Percentiles rank a stretch among this genome's conserved stretches.
phyloP scores from a whole-genome alignment of 2,888 invertebrate species.

The Hyposoter didymator region DNA sequence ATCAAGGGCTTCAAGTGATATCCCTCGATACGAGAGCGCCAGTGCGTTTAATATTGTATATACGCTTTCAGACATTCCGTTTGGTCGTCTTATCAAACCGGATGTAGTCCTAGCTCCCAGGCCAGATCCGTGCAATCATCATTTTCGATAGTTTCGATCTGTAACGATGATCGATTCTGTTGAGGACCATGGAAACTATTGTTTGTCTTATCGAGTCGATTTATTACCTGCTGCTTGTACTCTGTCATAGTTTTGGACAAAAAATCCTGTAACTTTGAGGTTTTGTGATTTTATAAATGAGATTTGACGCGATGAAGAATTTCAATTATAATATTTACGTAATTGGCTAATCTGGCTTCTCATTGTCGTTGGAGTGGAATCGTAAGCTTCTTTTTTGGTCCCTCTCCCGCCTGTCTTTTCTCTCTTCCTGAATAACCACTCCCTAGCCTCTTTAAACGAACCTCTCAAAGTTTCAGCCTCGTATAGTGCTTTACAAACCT shows the following conservation, averaged over 20 bases:
- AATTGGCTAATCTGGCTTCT: background rate
- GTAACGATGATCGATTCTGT: background rate
- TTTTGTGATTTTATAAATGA: background rate
- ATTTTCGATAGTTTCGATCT: background rate
- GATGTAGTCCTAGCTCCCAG: background rate
- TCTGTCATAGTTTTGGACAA: background rate
- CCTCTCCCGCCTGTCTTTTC: conserved; percentile 52
- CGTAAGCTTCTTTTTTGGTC: conserved; percentile 62
- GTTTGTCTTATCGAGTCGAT: background rate
- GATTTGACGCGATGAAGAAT: background rate
- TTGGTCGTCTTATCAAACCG: background rate
- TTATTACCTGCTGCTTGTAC: background rate
- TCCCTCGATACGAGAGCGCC: background rate
- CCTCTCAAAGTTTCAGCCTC: conserved; percentile 58
- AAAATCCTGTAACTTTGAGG: background rate
- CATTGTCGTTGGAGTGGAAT: background rate
- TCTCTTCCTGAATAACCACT: background rate
- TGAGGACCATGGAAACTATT: background rate
- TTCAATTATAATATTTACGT: background rate
- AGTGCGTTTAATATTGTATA: background rate
- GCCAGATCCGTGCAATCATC: background rate
- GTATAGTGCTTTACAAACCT: conserved; percentile 60
- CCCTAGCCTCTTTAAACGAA: conserved; percentile 4
- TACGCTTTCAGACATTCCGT: conserved; percentile 4
- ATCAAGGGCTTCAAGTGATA: conserved; percentile 14